phyloP scores from a whole-genome alignment of 2,888 invertebrate genomes.

The Saturnia japonica region DNA sequence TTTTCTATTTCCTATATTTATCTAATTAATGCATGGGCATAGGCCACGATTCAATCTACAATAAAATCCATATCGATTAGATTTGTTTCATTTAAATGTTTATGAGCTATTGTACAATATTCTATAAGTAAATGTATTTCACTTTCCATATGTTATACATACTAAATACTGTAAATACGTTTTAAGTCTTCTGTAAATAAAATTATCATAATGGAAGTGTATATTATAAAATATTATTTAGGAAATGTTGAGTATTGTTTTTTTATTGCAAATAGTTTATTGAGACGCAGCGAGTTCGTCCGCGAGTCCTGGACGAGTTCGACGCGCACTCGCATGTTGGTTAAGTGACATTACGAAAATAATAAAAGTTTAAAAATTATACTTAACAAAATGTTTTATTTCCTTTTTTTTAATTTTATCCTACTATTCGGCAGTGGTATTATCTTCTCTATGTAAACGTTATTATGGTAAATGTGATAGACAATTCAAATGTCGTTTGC shows the following conservation, averaged over 20 bases:
- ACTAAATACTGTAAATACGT: conserved; percentile 76
- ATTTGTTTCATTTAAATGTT: neutral
- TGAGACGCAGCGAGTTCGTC: conserved; percentile 65
- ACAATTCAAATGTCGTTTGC: too few relatives aligned
- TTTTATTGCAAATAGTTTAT: conserved; percentile 75
- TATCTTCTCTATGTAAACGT: neutral
- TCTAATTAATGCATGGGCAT: too few relatives aligned
- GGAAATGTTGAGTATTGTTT: conserved; percentile 75
- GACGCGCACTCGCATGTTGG: conserved; percentile 70
- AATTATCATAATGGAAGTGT: conserved; percentile 70
- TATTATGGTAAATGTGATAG: too few relatives aligned
- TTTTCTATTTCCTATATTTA: too few relatives aligned
- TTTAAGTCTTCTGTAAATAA: conserved; percentile 45
- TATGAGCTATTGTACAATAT: neutral
- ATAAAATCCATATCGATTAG: neutral
- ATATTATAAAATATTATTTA: conserved; percentile 65
- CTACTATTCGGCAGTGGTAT: neutral
- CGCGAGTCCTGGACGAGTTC: conserved; percentile 70
- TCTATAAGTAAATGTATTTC: conserved; percentile 64
- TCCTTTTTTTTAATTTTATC: neutral
- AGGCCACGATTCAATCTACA: neutral
- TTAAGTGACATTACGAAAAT: conserved; percentile 79
- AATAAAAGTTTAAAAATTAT: conserved; percentile 81
- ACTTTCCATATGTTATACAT: conserved; percentile 79
- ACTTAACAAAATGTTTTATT: conserved; percentile 25